Evolutionary conservation across 2,888 invertebrate genomes (phyloP), one percentile per base, ranked within the genome.

Genomic region (Spicauda simplicius): DNA sequence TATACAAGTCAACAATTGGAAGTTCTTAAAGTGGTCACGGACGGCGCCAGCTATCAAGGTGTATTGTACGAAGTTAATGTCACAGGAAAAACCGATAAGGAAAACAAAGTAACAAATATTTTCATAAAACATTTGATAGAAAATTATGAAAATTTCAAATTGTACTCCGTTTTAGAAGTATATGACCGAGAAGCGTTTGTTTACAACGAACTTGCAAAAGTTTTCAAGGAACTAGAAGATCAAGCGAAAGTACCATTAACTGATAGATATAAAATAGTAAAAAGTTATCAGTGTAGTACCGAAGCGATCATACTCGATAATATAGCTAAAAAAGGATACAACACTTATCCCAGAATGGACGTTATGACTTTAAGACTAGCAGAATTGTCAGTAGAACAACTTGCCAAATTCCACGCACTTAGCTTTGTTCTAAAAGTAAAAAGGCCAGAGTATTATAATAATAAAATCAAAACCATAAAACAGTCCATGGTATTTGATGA

Each of bases 391-490:
- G 69, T 88, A 0, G 70, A 77, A 61, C 77, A 86, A 64, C 73
- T 90, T 6, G 89, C 90, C 0, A 89, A 77, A 72, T 84, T 88
- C 30, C 89, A 89, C 55, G 82, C 76, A 0, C 65, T 89, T 0
- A 78, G 86, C 0, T 86, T 84, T 62, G 80, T 78, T 0, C 12
- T 87, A 14, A 69, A 87, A 74, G 69, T 73, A 1, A 76, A 71
- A 62, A 72, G 69, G 41, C 83, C 83, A 0, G 76, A 79, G 33
- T 88, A 80, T 72, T 87, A 77, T 65, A 58, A 72, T 16, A 55
- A 66, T 0, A 70, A 77, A 33, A 74, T 87, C 0, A 79, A 74
- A 69, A 14, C 53, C 3, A 53, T 77, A 4, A 74, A 77, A 53
- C 2, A 64, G 0, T 55, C 75, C 0, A 56, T 77, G 2, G 70